Evolutionary conservation across 2,888 invertebrate species (phyloP).

Genomic region (Lasioglossum figueresi): DNA sequence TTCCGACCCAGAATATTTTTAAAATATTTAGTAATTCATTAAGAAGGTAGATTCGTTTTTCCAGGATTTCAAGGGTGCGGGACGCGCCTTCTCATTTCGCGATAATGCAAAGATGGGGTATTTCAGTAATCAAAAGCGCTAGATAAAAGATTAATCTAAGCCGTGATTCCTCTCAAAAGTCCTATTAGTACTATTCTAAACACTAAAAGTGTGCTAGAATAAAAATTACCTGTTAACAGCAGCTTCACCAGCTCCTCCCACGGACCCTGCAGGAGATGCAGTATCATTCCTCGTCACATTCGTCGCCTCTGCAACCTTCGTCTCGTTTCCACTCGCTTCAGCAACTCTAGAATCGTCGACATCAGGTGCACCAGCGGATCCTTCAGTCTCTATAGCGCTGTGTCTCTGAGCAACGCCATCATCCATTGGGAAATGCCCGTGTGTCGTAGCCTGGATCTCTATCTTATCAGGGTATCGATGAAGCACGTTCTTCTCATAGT

Average conservation of each 20-base stretch:
- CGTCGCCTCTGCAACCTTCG: neutral
- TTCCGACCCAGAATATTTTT: too few species aligned
- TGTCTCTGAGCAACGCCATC: conserved; percentile 23
- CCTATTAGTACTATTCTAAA: too few species aligned
- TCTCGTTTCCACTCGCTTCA: conserved; percentile 10
- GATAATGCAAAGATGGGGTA: too few species aligned
- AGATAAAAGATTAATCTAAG: too few species aligned
- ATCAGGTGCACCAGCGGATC: neutral
- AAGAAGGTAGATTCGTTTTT: too few species aligned
- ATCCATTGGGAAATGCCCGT: neutral
- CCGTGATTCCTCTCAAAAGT: too few species aligned
- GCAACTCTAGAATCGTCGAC: conserved; percentile 22
- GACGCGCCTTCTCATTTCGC: too few species aligned
- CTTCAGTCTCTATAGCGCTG: neutral
- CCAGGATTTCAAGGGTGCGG: too few species aligned
- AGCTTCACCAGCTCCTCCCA: neutral
- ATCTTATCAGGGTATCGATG: conserved; percentile 68
- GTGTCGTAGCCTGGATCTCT: conserved; percentile 2
- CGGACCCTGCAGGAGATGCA: neutral
- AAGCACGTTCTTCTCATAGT: conserved; percentile 74
- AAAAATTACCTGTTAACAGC: neutral
- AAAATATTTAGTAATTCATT: too few species aligned
- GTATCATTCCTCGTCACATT: conserved; percentile 41
- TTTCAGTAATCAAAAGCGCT: too few species aligned
- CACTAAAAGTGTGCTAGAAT: too few species aligned